Evolutionary conservation across 2,888 invertebrate genomes (phyloP).

Genomic region (Glaucopsyche alexis): DNA sequence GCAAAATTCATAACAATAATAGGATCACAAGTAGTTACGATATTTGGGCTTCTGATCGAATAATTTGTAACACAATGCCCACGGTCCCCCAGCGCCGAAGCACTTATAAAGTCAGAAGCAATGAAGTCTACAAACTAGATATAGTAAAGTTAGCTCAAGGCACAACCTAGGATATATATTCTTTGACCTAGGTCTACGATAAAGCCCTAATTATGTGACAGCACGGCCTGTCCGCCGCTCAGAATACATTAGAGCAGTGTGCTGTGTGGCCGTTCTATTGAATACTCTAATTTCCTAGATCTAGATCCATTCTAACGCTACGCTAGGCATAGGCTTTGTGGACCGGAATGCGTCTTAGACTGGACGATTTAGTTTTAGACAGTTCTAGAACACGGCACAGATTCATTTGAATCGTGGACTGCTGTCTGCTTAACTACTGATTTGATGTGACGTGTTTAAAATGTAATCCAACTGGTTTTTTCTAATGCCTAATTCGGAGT

Average conservation of each 20-base stretch:
- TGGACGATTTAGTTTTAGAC: constrained; percentile 15
- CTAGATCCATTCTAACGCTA: constrained; percentile 23
- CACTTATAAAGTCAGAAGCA: background rate
- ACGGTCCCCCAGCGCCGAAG: no score
- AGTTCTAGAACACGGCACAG: constrained; percentile 17
- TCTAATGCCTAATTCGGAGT: no score
- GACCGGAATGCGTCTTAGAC: background rate
- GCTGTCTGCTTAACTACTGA: background rate
- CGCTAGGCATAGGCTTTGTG: constrained; percentile 18
- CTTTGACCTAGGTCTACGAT: constrained; percentile 12
- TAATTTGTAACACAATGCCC: no score
- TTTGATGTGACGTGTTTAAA: background rate
- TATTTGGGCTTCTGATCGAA: no score
- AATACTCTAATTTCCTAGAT: constrained; percentile 31
- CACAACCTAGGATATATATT: constrained; percentile 5
- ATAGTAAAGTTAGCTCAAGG: constrained; percentile 5
- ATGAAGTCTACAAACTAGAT: constrained; percentile 8
- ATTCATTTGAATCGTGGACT: background rate
- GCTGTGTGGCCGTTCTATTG: constrained; percentile 26
- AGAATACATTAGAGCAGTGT: constrained; percentile 29
- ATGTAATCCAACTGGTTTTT: background rate
- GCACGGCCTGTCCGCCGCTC: constrained; percentile 24
- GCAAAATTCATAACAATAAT: no score
- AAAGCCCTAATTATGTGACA: constrained; percentile 24
- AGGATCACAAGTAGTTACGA: no score